phyloP scores from a whole-genome alignment of 1,140 invertebrate species.

The Neodiprion fabricii region DNA sequence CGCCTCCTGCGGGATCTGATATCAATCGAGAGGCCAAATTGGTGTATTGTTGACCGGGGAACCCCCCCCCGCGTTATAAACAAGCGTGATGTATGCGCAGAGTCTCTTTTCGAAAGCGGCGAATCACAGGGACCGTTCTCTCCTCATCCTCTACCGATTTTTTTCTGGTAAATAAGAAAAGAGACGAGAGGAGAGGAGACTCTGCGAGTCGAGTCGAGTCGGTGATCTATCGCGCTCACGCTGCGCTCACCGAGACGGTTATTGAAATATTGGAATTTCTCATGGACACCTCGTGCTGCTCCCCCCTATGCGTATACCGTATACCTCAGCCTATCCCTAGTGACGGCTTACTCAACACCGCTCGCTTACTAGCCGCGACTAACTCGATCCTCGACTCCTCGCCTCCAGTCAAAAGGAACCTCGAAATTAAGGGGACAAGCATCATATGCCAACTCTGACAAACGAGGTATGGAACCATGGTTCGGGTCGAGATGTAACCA shows the following conservation, averaged over 20 bases:
- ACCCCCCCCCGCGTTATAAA: background rate
- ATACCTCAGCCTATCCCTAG: background rate
- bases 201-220: background rate
- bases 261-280: constrained; percentile 6
- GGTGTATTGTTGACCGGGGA: constrained; percentile 1
- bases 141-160: background rate
- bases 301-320: background rate
- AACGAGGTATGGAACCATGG: too few relatives aligned
- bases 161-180: too few relatives aligned
- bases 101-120: background rate
- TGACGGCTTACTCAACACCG: background rate
- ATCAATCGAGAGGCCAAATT: constrained; percentile 5
- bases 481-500: too few relatives aligned
- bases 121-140: background rate
- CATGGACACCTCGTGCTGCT: background rate
- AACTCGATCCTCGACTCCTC: too few relatives aligned
- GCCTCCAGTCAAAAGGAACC: too few relatives aligned
- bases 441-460: too few relatives aligned
- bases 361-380: too few relatives aligned
- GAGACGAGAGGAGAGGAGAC: too few relatives aligned
- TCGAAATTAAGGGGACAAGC: too few relatives aligned
- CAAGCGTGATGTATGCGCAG: background rate
- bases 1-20: background rate
- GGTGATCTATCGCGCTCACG: constrained; percentile 5
- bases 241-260: background rate